These are phyloP conservation scores for Thalassoma bifasciatum DNA, from an alignment of 2,113 vertebrate species.

Conservation along the genomic window DNA sequence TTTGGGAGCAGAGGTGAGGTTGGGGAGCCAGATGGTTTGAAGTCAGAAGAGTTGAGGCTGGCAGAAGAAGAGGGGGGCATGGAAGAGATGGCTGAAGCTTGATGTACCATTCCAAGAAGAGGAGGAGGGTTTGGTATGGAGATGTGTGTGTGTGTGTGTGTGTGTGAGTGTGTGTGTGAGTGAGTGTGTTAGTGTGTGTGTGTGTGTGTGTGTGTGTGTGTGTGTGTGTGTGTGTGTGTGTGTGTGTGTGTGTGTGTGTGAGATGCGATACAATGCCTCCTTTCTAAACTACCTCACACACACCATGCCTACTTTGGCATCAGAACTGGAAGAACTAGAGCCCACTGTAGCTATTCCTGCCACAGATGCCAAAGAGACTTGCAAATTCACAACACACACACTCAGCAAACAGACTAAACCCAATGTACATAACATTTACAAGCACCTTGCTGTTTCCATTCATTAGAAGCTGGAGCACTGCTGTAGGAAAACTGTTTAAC, in stretches of 20 bases:
- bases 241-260: slow-evolving; percentile 54
- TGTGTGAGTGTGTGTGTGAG: slow-evolving; percentile 36
- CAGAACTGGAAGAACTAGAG: slow-evolving; percentile 50
- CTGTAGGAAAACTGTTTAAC: slow-evolving; percentile 19
- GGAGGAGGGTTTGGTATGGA: slow-evolving; percentile 42
- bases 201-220: slow-evolving; percentile 55
- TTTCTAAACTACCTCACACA: slow-evolving; percentile 70
- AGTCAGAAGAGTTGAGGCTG: slow-evolving; percentile 28
- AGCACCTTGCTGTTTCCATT: neutral
- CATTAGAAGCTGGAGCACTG: slow-evolving; percentile 4
- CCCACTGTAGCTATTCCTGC: slow-evolving; percentile 30
- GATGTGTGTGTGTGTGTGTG: slow-evolving; percentile 42
- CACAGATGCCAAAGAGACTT: slow-evolving; percentile 40
- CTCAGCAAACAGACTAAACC: slow-evolving; percentile 41
- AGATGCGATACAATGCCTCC: slow-evolving; percentile 74
- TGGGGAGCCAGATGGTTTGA: slow-evolving; percentile 38
- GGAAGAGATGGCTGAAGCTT: slow-evolving; percentile 10
- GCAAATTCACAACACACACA: slow-evolving; percentile 21
- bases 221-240: slow-evolving; percentile 55
- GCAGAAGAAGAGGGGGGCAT: slow-evolving; percentile 12
- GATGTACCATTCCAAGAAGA: slow-evolving; percentile 35
- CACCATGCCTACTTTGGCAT: slow-evolving; percentile 44
- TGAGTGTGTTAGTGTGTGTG: slow-evolving; percentile 27
- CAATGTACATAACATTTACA: slow-evolving; percentile 11
- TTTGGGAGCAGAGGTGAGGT: slow-evolving; percentile 29